Evolutionary conservation across 1,140 invertebrate species (phyloP), one percentile per base, ranked within the genome.

Genomic region (Dendroctonus ponderosae): DNA sequence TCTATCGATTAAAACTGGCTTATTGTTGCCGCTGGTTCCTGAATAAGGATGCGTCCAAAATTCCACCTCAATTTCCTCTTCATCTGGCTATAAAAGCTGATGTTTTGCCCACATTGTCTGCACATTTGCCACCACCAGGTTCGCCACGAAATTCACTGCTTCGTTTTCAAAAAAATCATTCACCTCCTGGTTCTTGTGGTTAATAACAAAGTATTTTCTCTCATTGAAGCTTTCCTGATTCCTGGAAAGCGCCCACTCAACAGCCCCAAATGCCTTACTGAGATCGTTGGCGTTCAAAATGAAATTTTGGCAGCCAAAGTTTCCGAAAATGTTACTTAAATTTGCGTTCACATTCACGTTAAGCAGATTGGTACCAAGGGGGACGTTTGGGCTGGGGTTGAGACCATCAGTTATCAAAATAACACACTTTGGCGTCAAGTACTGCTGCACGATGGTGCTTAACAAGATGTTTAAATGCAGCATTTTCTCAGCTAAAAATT

Each of bases 241-340:
- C 7, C 8, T 39, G 9, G 12, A 44, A 12, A 58, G 6, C 44
- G 12, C 14, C 8, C 44, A 14, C 15, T 58, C 56, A 44, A 58
- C 44, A 8, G 12, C 38, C 11, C 44, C 41, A 42, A 58, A 44
- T 14, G 14, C 8, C 4, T 43, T n/a, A 15, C 14, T 15, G 12
- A 42, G n/a, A 44, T 58, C 8, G 3, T 11, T 5, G 1, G 38
- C 39, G 15, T 42, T 58, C 6, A 58, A 4, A 8, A 58, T 44
- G 41, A 58, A 58, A 58, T 58, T 54, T 54, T 54, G 52, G 40
- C 52, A 54, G 7, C 52, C 52, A 2, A 26, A 37, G 37, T 54
- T 5, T 8, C 38, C 7, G 7, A 54, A 54, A 14, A 54, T 26
- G 7, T 54, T 54, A 54, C 11, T 26, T 26, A 26, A 12, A 9